Evolutionary conservation across 2,113 vertebrate species (phyloP), one percentile per base, ranked within the genome.

Genomic region (Canis aureus): DNA sequence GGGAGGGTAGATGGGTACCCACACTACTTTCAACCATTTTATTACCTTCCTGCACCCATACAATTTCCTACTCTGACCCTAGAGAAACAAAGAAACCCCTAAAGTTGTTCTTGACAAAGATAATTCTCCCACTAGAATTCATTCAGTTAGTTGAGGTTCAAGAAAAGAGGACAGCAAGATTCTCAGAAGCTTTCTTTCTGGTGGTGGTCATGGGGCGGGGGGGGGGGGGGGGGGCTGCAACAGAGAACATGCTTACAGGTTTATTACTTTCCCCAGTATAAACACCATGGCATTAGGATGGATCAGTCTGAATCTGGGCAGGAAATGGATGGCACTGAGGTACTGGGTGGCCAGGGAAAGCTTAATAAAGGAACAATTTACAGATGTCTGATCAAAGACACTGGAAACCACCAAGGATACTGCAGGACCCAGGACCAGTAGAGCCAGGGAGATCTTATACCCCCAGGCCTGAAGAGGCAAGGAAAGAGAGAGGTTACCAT

Each of bases 361-460:
- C 4, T 93, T 92, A 98, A 78, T 64, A 92, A 85, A 89, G 53
- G 71, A 87, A 84, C 11, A 29, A 49, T 53, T 88, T 80, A 84
- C 43, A 92, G 43, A 59, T 91, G 43, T 86, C 57, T 59, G 32
- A 76, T 11, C 10, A 89, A 89, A 83, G 84, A 82, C n/a, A 19
- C 23, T 15, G 3, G 55, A 90, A 90, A 71, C 35, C 19, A 84
- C 15, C 81, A 69, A 64, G n/a, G 23, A 64, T n/a, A 9, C 59
- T 88, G 1, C 5, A 85, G 59, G 12, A 20, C 32, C 32, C 73
- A 25, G 12, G 23, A 71, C 38, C n/a, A 79, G n/a, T 22, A 87
- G 91, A 62, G 11, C 59, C 85, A 91, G 49, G 53, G 22, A 78
- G 64, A 74, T n/a, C n/a, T 51, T 62, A 78, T 0, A 25, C 15